These are phyloP conservation scores for Pagrus major DNA, from an alignment of 2,113 vertebrate species.

Conservation along the genomic window DNA sequence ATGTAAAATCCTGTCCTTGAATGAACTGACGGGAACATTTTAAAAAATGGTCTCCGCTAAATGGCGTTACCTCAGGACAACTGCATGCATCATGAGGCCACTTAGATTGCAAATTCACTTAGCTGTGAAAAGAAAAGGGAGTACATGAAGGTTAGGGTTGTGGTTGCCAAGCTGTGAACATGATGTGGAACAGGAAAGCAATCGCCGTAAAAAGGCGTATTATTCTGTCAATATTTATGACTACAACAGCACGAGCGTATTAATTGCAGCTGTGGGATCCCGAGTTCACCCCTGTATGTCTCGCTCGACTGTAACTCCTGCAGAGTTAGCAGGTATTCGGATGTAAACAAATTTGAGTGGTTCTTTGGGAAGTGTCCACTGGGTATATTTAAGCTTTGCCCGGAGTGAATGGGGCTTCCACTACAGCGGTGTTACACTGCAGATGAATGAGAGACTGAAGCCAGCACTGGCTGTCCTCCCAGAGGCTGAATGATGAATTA, in stretches of 20 bases:
- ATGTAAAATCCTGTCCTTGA: slow-evolving; percentile 6
- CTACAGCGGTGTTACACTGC: slow-evolving; percentile 24
- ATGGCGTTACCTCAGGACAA: slow-evolving; percentile 4
- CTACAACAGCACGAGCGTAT: not conserved
- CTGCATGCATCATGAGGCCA: not conserved
- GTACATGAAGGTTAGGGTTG: too few species aligned
- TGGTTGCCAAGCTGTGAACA: too few species aligned
- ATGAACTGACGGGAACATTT: not conserved
- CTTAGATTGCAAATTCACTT: not conserved
- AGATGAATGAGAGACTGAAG: slow-evolving; percentile 66
- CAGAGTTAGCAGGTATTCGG: slow-evolving; percentile 10
- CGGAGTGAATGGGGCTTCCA: slow-evolving; percentile 40
- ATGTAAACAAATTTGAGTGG: slow-evolving; percentile 35
- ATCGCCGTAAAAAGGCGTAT: slow-evolving; percentile 18
- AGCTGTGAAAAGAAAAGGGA: not conserved
- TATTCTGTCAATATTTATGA: slow-evolving; percentile 31
- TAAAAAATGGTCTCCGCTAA: not conserved
- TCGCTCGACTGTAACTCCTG: slow-evolving; percentile 15
- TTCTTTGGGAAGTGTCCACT: slow-evolving; percentile 23
- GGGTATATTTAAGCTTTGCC: slow-evolving; percentile 36
- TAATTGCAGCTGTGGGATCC: slow-evolving; percentile 8
- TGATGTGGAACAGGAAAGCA: slow-evolving; percentile 26
- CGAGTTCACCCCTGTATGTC: not conserved
- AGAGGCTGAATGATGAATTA: slow-evolving; percentile 74
- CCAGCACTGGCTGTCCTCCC: slow-evolving; percentile 62